These are phyloP conservation scores for Myotis lucifugus DNA, from an alignment of 2,113 vertebrate species.

Conservation along the genomic window DNA sequence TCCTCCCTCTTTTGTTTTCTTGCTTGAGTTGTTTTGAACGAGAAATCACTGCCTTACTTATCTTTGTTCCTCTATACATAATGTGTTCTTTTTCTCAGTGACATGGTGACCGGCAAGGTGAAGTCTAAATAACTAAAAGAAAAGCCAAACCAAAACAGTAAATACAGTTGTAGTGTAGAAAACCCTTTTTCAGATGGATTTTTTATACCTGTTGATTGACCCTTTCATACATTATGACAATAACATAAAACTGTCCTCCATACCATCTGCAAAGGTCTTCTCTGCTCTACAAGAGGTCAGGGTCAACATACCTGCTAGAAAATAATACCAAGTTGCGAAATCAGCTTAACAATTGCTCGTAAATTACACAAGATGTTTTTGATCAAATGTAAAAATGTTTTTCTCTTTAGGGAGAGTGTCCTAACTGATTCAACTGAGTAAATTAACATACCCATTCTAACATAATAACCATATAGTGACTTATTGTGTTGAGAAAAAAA, in stretches of 20 bases:
- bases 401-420: conserved; percentile 25
- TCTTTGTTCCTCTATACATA: not conserved
- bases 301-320: not conserved
- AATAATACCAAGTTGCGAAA: not conserved
- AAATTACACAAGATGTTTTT: not conserved
- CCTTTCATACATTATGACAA: not conserved
- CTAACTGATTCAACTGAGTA: conserved; percentile 46
- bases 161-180: not conserved
- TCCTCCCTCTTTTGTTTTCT: not conserved
- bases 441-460: conserved; percentile 36
- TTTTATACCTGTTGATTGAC: not conserved
- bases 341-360: not conserved
- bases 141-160: not conserved
- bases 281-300: not conserved
- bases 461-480: conserved; percentile 11
- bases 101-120: not conserved
- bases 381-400: conserved; percentile 42
- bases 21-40: not conserved
- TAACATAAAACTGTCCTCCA: not conserved
- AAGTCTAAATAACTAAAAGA: conserved; percentile 16
- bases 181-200: not conserved
- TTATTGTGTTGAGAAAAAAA: not conserved
- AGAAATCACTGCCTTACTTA: not conserved
- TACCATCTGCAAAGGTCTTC: not conserved
- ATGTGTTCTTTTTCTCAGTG: not conserved